Conservation (phyloP, 1,140 invertebrate species). For the Triops cancriformis region DNA sequence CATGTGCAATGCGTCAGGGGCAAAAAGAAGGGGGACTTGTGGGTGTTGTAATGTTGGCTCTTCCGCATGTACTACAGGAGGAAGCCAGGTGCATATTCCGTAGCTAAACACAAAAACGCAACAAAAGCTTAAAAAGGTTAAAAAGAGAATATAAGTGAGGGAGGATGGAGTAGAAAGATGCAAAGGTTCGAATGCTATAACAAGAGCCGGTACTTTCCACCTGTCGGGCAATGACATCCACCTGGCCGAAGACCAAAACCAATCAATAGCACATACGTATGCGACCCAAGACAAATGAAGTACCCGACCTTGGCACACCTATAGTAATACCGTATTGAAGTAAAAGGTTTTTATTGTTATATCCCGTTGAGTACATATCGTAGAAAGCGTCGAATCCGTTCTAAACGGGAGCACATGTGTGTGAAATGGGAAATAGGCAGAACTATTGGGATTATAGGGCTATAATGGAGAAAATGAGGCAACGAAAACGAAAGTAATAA, state of each 20-base stretch:
- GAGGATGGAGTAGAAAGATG: background rate
- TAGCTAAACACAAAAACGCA: background rate
- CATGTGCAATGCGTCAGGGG: background rate
- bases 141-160: background rate
- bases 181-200: background rate
- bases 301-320: background rate
- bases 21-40: background rate
- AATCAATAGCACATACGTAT: constrained; percentile 2
- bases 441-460: too few relatives aligned
- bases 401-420: too few relatives aligned
- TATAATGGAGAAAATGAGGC: too few relatives aligned
- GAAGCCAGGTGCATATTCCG: constrained; percentile 3
- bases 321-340: background rate
- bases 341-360: background rate
- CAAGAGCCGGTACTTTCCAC: background rate
- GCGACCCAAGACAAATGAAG: background rate
- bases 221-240: background rate
- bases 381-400: too few relatives aligned
- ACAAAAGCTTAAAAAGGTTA: background rate
- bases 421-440: too few relatives aligned
- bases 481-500: too few relatives aligned
- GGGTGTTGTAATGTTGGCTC: background rate
- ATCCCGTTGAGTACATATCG: background rate
- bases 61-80: background rate
- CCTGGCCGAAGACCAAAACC: background rate